Conservation (phyloP, 1,140 invertebrate species). For the Bombus fervidus region DNA sequence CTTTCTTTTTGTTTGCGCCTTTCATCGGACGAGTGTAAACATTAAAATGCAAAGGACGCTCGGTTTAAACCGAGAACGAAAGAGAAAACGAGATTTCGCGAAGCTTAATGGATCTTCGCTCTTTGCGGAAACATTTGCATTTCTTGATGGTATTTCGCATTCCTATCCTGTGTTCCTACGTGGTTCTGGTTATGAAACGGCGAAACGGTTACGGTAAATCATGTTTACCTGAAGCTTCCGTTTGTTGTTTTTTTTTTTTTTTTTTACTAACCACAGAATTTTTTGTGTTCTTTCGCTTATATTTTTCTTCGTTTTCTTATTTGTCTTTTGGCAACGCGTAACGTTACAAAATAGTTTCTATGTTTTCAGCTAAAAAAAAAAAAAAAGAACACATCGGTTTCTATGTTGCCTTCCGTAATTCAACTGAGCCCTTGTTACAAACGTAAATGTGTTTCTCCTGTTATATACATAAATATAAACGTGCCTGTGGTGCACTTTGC, state of each 20-base stretch:
- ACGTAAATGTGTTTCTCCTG: not conserved
- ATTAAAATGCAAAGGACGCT: slow-evolving; percentile 41
- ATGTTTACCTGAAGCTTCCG: slow-evolving; percentile 10
- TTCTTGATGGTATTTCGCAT: slow-evolving; percentile 33
- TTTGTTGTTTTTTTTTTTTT: not conserved
- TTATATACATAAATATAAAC: not conserved
- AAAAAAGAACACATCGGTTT: not conserved
- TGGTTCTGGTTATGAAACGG: not conserved
- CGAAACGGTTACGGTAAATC: slow-evolving; percentile 5
- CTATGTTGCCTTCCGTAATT: no score
- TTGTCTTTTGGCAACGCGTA: not conserved
- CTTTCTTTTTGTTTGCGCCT: not conserved
- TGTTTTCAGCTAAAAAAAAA: not conserved
- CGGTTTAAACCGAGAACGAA: slow-evolving; percentile 15
- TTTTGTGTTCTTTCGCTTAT: not conserved
- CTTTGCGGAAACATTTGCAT: slow-evolving; percentile 45
- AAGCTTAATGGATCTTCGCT: slow-evolving; percentile 43
- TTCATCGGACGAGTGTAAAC: slow-evolving; percentile 37
- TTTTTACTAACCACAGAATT: not conserved
- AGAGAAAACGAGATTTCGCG: slow-evolving; percentile 43
- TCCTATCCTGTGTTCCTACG: not conserved
- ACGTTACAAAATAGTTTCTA: not conserved
- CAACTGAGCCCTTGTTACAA: not conserved
- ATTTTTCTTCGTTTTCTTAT: not conserved
- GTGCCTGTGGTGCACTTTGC: not conserved